Percentiles rank a stretch among this genome's conserved stretches.
phyloP scores from a whole-genome alignment of 2,113 vertebrate species.

The Vidua chalybeata region DNA sequence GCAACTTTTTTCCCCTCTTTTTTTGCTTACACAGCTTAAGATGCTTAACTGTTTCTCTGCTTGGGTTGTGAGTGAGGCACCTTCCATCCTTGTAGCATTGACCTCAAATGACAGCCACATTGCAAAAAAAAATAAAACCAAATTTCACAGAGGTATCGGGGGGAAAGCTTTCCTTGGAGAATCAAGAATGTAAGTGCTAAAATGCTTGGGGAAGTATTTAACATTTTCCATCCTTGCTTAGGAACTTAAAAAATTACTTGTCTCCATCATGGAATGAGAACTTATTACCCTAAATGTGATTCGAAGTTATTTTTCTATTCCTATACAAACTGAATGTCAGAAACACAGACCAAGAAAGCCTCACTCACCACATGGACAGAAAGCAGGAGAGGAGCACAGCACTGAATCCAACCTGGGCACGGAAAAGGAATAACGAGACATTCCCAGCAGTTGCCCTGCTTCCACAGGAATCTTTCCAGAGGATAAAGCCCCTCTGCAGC shows the following conservation, averaged over 20 bases:
- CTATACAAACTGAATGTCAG: neutral
- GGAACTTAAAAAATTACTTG: neutral
- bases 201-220: neutral
- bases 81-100: neutral
- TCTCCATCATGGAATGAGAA: neutral
- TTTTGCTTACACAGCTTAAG: slow-evolving; percentile 44
- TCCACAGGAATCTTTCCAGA: neutral
- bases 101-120: neutral
- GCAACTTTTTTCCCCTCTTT: neutral
- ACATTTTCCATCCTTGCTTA: neutral
- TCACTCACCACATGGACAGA: neutral
- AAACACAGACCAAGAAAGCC: neutral
- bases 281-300: neutral
- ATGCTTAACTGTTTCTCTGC: slow-evolving; percentile 58
- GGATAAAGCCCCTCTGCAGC: neutral
- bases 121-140: neutral
- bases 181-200: neutral
- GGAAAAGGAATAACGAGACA: neutral
- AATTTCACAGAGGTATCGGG: neutral
- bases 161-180: neutral
- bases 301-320: neutral
- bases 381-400: neutral
- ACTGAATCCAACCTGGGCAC: neutral
- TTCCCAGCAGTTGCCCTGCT: neutral
- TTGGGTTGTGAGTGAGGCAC: neutral